These are phyloP conservation scores for Oscheius sp. DNA, from an alignment of 2,888 invertebrate genomes.

Conservation along the genomic window DNA sequence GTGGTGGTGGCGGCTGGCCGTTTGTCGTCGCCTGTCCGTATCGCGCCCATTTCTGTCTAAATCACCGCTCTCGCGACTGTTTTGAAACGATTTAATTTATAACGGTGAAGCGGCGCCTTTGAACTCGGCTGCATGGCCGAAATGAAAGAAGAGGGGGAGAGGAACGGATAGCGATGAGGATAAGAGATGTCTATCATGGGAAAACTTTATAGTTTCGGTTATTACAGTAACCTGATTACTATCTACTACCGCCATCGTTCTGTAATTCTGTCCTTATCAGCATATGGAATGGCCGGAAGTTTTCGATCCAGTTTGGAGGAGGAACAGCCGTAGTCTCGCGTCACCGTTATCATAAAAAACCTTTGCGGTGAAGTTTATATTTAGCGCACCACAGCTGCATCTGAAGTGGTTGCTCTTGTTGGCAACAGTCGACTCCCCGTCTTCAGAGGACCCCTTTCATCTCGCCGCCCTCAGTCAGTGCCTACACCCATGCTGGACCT, in stretches of 20 bases:
- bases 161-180: constrained; percentile 34
- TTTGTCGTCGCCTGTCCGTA: constrained; percentile 27
- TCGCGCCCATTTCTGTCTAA: constrained; percentile 32
- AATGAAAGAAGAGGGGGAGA: constrained; percentile 21
- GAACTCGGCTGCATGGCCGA: constrained; percentile 28
- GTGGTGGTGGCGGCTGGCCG: constrained; percentile 16
- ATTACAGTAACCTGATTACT: too few relatives aligned
- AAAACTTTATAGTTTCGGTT: not conserved
- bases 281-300: too few relatives aligned
- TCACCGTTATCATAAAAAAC: too few relatives aligned
- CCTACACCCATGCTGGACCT: constrained; percentile 31
- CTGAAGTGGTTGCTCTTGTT: constrained; percentile 29
- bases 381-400: constrained; percentile 8
- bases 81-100: constrained; percentile 37
- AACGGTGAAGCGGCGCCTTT: constrained; percentile 37
- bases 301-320: too few relatives aligned
- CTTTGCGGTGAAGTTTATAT: not conserved
- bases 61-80: constrained; percentile 37
- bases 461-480: constrained; percentile 19
- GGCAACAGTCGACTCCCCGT: constrained; percentile 35
- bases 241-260: too few relatives aligned
- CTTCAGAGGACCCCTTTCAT: constrained; percentile 33
- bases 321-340: too few relatives aligned
- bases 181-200: constrained; percentile 28
- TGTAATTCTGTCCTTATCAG: too few relatives aligned